Evolutionary conservation across 2,797 vertebrate species (phyloP).

Genomic region (Sebastes vulpes): DNA sequence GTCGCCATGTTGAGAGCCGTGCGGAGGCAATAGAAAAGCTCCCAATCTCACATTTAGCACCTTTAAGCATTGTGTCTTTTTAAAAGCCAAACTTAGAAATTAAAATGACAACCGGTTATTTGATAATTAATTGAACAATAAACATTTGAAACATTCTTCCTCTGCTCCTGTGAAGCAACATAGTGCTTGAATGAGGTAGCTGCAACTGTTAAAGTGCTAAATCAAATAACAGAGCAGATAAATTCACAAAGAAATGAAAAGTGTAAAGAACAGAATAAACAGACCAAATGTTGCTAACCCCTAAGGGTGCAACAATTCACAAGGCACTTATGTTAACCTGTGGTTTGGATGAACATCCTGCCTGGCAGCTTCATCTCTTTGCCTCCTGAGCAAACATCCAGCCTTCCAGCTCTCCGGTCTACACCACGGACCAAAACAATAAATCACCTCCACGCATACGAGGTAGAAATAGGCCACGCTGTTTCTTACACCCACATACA

Average conservation of each 20-base stretch:
- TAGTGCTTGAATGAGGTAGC: background rate
- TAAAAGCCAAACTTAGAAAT: background rate
- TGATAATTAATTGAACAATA: background rate
- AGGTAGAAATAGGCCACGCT: conserved; percentile 50
- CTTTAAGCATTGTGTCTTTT: background rate
- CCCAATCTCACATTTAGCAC: no score
- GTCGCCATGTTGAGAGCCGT: no score
- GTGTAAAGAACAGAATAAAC: background rate
- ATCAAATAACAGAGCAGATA: background rate
- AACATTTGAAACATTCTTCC: background rate
- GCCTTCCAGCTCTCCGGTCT: conserved; percentile 18
- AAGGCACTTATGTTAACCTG: conserved; percentile 19
- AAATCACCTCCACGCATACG: conserved; percentile 49
- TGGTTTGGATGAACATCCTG: conserved; percentile 25
- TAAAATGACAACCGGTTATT: background rate
- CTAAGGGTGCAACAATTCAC: conserved; percentile 1
- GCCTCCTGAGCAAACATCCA: conserved; percentile 17
- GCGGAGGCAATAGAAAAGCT: no score
- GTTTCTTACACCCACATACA: conserved; percentile 36
- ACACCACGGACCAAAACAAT: conserved; percentile 38
- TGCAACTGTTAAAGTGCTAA: background rate
- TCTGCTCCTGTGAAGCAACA: background rate
- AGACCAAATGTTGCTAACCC: background rate
- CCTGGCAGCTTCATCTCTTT: conserved; percentile 15
- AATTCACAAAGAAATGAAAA: background rate